These are phyloP conservation scores for Trachurus trachurus DNA, from an alignment of 2,797 vertebrate species.

Conservation along the genomic window DNA sequence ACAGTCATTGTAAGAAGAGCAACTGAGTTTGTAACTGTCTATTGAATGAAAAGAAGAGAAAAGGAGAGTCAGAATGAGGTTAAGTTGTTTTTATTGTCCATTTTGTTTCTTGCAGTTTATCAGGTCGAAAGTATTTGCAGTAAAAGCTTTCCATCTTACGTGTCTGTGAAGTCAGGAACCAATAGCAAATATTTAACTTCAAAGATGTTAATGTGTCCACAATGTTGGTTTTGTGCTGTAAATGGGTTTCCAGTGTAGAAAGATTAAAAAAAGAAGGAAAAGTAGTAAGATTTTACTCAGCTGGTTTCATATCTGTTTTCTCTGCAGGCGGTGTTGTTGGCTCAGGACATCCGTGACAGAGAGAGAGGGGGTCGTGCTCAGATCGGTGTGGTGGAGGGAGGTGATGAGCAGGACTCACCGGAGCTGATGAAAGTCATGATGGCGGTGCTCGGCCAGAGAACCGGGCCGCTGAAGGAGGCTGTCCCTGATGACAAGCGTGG, in stretches of 20 bases:
- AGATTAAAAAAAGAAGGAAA: not conserved
- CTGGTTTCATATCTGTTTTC: not conserved
- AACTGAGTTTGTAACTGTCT: not conserved
- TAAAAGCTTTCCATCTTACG: not conserved
- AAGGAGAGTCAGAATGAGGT: not conserved
- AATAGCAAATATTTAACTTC: not conserved
- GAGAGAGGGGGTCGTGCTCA: conserved; percentile 91
- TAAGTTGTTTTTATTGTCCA: not conserved
- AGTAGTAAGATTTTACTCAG: too few species aligned
- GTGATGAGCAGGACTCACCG: conserved; percentile 82
- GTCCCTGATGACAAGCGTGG: conserved; percentile 76
- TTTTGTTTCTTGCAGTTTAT: not conserved
- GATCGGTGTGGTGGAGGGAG: conserved; percentile 88
- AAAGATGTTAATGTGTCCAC: not conserved
- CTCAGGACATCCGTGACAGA: conserved; percentile 91
- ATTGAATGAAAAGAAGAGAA: not conserved
- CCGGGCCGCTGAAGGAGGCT: conserved; percentile 76
- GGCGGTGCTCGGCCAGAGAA: conserved; percentile 87
- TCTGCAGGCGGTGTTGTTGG: conserved; percentile 85
- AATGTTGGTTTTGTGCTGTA: not conserved
- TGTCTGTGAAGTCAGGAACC: not conserved
- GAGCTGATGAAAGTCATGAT: conserved; percentile 92
- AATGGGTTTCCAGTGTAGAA: not conserved
- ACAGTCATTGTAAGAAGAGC: not conserved
- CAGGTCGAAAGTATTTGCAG: not conserved